Evolutionary conservation across 2,888 invertebrate genomes (phyloP).

Genomic region (Pseudococcus viburni): DNA sequence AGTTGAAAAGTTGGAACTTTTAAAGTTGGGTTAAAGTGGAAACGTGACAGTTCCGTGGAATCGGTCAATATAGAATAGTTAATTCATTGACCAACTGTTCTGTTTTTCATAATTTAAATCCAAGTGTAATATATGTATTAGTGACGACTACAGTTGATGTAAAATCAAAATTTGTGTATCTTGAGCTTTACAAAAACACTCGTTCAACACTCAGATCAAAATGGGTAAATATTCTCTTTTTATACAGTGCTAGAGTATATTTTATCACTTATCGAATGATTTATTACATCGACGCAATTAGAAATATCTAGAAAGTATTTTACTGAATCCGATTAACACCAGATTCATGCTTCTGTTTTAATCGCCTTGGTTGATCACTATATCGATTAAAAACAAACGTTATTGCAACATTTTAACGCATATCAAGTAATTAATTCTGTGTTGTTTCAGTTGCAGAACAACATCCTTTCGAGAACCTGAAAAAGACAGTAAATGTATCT

Average conservation of each 20-base stretch:
- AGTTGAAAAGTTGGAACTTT: background rate
- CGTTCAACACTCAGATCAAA: background rate
- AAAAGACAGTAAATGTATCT: slow-evolving; percentile 76
- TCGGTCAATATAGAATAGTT: too few species aligned
- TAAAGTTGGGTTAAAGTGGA: background rate
- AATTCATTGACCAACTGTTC: too few species aligned
- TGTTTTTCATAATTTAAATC: background rate
- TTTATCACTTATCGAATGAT: background rate
- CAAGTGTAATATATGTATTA: background rate
- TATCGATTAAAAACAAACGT: background rate
- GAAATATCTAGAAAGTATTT: too few species aligned
- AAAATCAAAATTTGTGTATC: background rate
- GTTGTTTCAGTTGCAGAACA: slow-evolving; percentile 74
- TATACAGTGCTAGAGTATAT: too few species aligned
- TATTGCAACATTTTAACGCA: background rate
- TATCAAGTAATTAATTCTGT: background rate
- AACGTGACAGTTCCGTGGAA: background rate
- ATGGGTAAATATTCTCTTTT: background rate
- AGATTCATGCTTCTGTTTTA: too few species aligned
- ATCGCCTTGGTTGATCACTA: background rate
- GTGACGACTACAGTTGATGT: background rate
- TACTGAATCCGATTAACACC: too few species aligned
- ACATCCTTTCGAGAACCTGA: slow-evolving; percentile 79
- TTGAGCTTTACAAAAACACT: background rate
- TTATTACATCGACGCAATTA: background rate